phyloP scores from a whole-genome alignment of 2,113 vertebrate genomes.

The Xenotilapia longispinis region DNA sequence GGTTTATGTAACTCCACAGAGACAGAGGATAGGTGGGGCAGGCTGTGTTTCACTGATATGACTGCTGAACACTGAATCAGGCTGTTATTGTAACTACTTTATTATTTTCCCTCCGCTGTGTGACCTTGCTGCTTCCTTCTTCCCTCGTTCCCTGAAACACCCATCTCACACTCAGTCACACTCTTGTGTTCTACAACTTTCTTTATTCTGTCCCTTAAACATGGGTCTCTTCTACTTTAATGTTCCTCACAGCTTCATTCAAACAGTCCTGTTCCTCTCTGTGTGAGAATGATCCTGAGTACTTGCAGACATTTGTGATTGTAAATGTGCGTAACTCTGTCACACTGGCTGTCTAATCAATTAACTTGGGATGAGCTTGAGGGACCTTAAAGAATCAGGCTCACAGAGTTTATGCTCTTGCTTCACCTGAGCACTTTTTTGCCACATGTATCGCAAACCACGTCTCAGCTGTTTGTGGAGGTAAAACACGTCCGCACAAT shows the following conservation, averaged over 20 bases:
- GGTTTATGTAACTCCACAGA: slow-evolving; percentile 19
- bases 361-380: background rate
- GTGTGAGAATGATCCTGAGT: background rate
- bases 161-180: background rate
- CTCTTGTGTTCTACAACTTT: background rate
- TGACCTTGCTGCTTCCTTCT: slow-evolving; percentile 41
- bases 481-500: too few relatives aligned
- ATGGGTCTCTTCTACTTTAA: background rate
- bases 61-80: slow-evolving; percentile 4
- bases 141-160: slow-evolving; percentile 25
- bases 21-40: slow-evolving; percentile 39
- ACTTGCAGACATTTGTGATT: background rate
- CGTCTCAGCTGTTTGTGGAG: too few relatives aligned
- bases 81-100: slow-evolving; percentile 39
- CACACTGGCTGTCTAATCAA: background rate
- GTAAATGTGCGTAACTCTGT: background rate
- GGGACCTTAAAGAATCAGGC: background rate
- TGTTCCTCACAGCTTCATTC: background rate
- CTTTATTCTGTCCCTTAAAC: background rate
- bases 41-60: slow-evolving; percentile 59
- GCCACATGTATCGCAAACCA: too few relatives aligned
- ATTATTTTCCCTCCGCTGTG: slow-evolving; percentile 41
- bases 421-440: background rate
- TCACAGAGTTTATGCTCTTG: background rate
- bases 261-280: background rate